Evolutionary conservation across 92 coral and sea anemone species (phyloP).

Genomic region (Meandrina meandrites): DNA sequence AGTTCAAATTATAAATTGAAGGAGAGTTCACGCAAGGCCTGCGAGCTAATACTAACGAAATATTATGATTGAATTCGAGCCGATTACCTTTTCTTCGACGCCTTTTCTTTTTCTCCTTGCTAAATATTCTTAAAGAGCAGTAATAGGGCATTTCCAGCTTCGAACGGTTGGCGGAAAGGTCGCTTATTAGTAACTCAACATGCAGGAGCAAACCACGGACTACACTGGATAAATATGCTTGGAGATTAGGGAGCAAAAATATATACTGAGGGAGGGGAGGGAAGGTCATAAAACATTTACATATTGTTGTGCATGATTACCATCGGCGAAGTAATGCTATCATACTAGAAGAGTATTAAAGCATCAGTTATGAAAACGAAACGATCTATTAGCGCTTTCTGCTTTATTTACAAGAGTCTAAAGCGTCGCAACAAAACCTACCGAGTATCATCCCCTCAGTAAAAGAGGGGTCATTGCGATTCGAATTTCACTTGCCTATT

Average conservation of each 20-base stretch:
- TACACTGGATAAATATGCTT: constrained; percentile 41
- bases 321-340: background rate
- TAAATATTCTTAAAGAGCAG: constrained; percentile 78
- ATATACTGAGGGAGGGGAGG: constrained; percentile 10
- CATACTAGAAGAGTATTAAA: background rate
- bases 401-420: background rate
- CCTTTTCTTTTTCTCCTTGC: constrained; percentile 76
- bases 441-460: constrained; percentile 14
- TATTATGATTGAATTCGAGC: constrained; percentile 25
- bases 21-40: constrained; percentile 44
- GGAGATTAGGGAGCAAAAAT: background rate
- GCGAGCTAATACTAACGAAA: constrained; percentile 24
- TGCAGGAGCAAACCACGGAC: constrained; percentile 51
- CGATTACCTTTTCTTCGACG: constrained; percentile 65
- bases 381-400: background rate
- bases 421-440: background rate
- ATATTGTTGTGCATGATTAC: background rate
- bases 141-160: constrained; percentile 71
- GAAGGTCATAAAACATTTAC: background rate
- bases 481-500: constrained; percentile 47
- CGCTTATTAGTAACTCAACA: constrained; percentile 40
- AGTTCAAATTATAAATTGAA: constrained; percentile 40
- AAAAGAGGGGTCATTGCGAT: constrained; percentile 22
- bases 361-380: background rate
- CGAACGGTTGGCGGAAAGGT: constrained; percentile 45